phyloP scores from a whole-genome alignment of 1,140 invertebrate genomes.

The Bradysia coprophila region DNA sequence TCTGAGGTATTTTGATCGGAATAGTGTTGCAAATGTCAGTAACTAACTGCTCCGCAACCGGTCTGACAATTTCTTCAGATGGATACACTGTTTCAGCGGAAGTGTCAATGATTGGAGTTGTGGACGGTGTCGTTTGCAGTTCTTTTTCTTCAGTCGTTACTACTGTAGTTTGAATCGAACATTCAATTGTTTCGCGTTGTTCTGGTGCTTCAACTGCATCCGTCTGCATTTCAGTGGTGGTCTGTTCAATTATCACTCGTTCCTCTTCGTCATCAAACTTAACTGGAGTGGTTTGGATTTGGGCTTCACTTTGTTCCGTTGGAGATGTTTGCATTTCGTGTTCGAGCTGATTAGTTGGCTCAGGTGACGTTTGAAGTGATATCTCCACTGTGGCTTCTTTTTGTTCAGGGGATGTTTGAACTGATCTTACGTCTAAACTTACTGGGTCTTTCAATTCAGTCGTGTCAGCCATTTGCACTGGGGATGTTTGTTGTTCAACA shows the following conservation, averaged over 20 bases:
- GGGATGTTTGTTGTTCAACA: slow-evolving; percentile 27
- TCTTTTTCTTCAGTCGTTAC: slow-evolving; percentile 27
- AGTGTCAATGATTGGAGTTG: slow-evolving; percentile 13
- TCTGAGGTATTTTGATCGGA: slow-evolving; percentile 13
- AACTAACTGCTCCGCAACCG: slow-evolving; percentile 21
- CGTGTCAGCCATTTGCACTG: too few species aligned
- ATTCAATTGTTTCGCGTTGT: slow-evolving; percentile 27
- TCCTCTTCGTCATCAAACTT: background rate
- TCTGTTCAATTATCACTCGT: background rate
- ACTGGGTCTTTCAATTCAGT: background rate
- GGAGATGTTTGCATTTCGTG: slow-evolving; percentile 18
- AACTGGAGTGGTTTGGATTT: slow-evolving; percentile 18
- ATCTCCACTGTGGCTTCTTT: slow-evolving; percentile 21
- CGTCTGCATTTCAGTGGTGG: slow-evolving; percentile 17
- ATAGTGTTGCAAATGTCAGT: slow-evolving; percentile 14
- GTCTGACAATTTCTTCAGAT: slow-evolving; percentile 11
- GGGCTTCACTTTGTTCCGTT: slow-evolving; percentile 15
- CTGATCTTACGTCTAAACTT: slow-evolving; percentile 26
- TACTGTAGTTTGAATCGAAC: slow-evolving; percentile 34
- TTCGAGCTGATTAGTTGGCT: slow-evolving; percentile 10
- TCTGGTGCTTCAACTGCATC: slow-evolving; percentile 11
- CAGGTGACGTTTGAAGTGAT: slow-evolving; percentile 21
- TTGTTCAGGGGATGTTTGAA: slow-evolving; percentile 39
- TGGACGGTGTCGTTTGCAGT: slow-evolving; percentile 29
- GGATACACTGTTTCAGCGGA: background rate